Conservation (phyloP, 2,888 invertebrate genomes). For the Cosmopolites sordidus region DNA sequence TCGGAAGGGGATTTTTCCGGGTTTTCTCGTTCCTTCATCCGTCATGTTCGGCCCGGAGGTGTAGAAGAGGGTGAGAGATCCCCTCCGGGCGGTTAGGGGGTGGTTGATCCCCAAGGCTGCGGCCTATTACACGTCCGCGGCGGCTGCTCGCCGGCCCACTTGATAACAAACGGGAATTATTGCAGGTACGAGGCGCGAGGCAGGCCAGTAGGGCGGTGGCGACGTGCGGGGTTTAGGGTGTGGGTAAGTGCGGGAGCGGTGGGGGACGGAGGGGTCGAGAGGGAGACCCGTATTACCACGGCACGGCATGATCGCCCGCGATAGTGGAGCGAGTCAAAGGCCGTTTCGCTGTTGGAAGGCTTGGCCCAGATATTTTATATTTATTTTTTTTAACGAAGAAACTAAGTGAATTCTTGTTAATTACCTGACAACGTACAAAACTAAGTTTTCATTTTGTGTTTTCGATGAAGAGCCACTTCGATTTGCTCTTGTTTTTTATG, state of each 20-base stretch:
- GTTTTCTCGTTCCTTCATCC: neutral
- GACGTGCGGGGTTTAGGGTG: neutral
- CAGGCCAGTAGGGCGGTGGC: neutral
- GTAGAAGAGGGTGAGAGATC: neutral
- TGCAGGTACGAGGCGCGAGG: slow-evolving; percentile 14
- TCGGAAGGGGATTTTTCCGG: too few species aligned
- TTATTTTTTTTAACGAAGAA: too few species aligned
- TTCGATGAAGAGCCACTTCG: too few species aligned
- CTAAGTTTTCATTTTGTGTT: too few species aligned
- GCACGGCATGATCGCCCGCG: slow-evolving; percentile 16
- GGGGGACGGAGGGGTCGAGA: slow-evolving; percentile 2
- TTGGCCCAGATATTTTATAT: too few species aligned
- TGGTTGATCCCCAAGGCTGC: slow-evolving; percentile 5
- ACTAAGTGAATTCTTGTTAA: too few species aligned
- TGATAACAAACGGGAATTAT: slow-evolving; percentile 21
- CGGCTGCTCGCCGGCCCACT: slow-evolving; percentile 13
- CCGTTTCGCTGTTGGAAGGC: neutral
- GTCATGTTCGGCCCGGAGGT: neutral
- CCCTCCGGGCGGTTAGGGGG: neutral
- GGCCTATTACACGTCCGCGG: slow-evolving; percentile 13
- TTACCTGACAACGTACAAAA: too few species aligned
- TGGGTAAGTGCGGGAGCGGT: neutral
- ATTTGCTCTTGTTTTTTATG: too few species aligned
- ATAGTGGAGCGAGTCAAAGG: slow-evolving; percentile 6
- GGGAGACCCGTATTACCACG: slow-evolving; percentile 9